These are phyloP conservation scores for Psephotus haematonotus DNA, from an alignment of 2,113 vertebrate genomes.

Conservation along the genomic window DNA sequence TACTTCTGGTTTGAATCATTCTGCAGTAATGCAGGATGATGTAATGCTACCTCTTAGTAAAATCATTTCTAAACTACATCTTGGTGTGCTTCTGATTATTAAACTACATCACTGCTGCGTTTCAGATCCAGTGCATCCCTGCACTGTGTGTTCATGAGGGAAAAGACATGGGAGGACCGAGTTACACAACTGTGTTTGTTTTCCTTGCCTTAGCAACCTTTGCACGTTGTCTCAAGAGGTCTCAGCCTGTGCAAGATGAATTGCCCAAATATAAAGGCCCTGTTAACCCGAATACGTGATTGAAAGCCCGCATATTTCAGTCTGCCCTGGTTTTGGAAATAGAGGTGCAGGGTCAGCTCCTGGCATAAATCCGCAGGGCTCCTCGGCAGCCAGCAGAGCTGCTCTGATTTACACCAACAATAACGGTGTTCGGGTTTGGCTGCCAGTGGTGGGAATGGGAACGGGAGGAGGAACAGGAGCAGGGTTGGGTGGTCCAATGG, in stretches of 20 bases:
- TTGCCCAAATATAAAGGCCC: conserved; percentile 2
- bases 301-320: conserved; percentile 44
- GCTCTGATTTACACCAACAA: conserved; percentile 30
- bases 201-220: conserved; percentile 41
- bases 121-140: not conserved
- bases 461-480: not conserved
- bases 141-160: not conserved
- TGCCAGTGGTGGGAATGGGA: not conserved
- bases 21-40: not conserved
- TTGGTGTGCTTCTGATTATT: not conserved
- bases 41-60: not conserved
- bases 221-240: not conserved
- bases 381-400: not conserved
- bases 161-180: fast-evolving
- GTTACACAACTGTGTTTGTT: conserved; percentile 38
- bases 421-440: not conserved
- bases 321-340: conserved; percentile 39
- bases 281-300: conserved; percentile 54
- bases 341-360: conserved; percentile 48
- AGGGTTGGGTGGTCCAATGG: not conserved
- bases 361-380: conserved; percentile 26
- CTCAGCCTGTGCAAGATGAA: not conserved
- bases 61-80: not conserved
- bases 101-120: not conserved
- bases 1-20: not conserved